These are phyloP conservation scores for Syngnathus floridae DNA, from an alignment of 2,113 vertebrate species.

Conservation along the genomic window DNA sequence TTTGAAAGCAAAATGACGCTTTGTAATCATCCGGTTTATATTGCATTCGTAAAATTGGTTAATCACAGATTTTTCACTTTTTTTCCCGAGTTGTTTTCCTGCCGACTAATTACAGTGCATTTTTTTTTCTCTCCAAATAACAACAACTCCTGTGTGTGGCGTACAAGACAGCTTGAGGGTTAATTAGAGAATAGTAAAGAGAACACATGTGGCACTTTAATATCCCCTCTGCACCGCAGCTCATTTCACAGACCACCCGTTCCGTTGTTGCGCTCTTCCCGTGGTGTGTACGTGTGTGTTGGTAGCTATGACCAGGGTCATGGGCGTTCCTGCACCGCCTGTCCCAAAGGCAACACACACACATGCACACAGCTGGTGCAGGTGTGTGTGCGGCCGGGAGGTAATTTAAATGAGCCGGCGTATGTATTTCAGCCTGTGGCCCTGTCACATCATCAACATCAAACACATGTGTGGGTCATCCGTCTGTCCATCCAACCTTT, in stretches of 20 bases:
- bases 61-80: too few relatives aligned
- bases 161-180: constrained; percentile 63
- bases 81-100: neutral
- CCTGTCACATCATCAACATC: constrained; percentile 57
- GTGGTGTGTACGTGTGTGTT: constrained; percentile 42
- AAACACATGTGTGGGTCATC: neutral
- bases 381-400: constrained; percentile 56
- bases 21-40: neutral
- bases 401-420: constrained; percentile 68
- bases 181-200: constrained; percentile 72
- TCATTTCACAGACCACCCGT: constrained; percentile 68
- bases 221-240: constrained; percentile 66
- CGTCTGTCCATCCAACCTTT: neutral
- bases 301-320: constrained; percentile 50
- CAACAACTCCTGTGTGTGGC: neutral
- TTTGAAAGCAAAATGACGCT: neutral
- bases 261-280: constrained; percentile 66
- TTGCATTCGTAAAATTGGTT: neutral
- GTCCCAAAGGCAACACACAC: constrained; percentile 51
- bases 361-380: constrained; percentile 52
- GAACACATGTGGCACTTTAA: constrained; percentile 71
- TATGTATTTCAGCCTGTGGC: constrained; percentile 58
- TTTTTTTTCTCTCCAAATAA: neutral
- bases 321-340: constrained; percentile 50
- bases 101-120: neutral